phyloP scores from a whole-genome alignment of 2,888 invertebrate species.

The Noctua comes region DNA sequence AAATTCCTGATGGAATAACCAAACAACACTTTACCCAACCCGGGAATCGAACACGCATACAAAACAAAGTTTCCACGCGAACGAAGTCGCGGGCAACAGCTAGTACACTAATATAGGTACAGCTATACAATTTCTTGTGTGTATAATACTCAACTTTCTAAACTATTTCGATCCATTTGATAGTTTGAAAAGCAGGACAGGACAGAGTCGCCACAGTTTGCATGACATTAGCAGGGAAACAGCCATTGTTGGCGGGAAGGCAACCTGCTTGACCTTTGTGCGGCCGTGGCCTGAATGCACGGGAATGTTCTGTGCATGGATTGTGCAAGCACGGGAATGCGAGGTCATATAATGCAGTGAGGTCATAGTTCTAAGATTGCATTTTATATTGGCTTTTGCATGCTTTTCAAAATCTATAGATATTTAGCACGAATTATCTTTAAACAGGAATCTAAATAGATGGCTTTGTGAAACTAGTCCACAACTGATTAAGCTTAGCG shows the following conservation, averaged over 20 bases:
- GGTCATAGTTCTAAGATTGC: background rate
- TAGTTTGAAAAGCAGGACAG: slow-evolving; percentile 25
- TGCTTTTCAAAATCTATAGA: background rate
- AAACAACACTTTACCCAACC: too few relatives aligned
- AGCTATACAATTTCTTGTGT: background rate
- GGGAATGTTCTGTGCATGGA: slow-evolving; percentile 13
- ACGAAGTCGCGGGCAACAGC: too few relatives aligned
- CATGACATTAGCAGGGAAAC: slow-evolving; percentile 30
- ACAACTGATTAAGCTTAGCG: background rate
- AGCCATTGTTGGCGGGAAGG: background rate
- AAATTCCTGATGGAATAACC: too few relatives aligned
- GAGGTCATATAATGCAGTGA: background rate
- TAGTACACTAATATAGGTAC: too few relatives aligned
- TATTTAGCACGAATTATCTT: background rate
- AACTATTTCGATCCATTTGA: slow-evolving; percentile 41
- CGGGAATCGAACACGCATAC: too few relatives aligned
- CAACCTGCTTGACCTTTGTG: slow-evolving; percentile 8
- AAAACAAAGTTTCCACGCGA: too few relatives aligned
- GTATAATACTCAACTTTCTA: slow-evolving; percentile 14
- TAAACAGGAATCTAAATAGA: background rate
- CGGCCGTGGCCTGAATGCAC: slow-evolving; percentile 3
- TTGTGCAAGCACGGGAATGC: slow-evolving; percentile 1
- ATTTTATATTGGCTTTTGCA: background rate
- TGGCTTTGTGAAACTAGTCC: background rate
- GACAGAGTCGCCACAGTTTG: slow-evolving; percentile 35